Base-by-base conservation (phyloP, 2,797 vertebrate genomes). In the Xiphophorus birchmanni region DNA sequence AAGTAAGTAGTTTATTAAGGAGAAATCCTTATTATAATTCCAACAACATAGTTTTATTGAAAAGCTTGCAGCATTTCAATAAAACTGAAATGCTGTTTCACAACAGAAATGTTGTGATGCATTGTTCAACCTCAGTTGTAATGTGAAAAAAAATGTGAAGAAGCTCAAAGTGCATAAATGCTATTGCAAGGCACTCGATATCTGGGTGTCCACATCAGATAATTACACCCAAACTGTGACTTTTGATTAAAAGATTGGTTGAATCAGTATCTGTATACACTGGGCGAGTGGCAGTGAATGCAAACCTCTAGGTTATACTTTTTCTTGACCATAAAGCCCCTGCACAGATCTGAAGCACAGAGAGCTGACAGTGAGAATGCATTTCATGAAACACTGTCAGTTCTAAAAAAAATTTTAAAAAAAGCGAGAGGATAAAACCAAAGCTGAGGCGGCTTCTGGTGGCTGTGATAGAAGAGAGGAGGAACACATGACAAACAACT, bases 201-300 rank as follows among this genome's bases (percentile, higher is more conserved):
- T 65, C 63, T 15, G 42, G 32, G 77, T 88, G 84, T 88, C 84
- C 48, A 37, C 80, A 84, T 63, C 35, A 87, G 79, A 91, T 79
- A 74, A 80, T 92, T 87, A 67, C 23, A 17, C 5, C 81, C 80
- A 78, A 80, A 84, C 81, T 76, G 42, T 11, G 23, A 13, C n/a
- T 86, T 86, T 77, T 81, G 87, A 89, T 81, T 69, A 29, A 77
- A 79, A 74, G 73, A 86, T 90, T 35, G 37, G 82, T 75, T 73
- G 74, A 83, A 23, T 44, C 63, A 73, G 81, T 89, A 87, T 74
- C 63, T 65, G 45, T 50, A 60, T 45, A 79, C 48, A 81, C 21
- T 42, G 18, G 12, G 26, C 42, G 11, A 11, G 17, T 23, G 78
- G 44, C 75, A 74, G 37, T 71, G 75, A 65, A 54, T n/a, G 29